phyloP scores from a whole-genome alignment of 1,140 invertebrate genomes.

The Drosophila ercepeae region DNA sequence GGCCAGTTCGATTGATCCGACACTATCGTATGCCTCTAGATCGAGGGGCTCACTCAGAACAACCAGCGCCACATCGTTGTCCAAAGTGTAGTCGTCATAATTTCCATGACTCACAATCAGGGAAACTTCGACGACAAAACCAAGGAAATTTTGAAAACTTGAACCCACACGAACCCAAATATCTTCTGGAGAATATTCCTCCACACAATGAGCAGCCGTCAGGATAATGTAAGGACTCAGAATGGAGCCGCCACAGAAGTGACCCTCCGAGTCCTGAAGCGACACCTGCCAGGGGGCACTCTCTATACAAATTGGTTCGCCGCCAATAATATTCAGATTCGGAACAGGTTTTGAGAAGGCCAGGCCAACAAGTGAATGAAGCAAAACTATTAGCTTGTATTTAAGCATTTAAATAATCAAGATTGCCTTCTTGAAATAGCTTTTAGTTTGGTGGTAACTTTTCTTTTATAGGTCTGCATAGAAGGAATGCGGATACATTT shows the following conservation, averaged over 20 bases:
- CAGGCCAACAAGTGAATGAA: not conserved
- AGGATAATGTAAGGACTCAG: conserved; percentile 83
- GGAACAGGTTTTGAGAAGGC: not conserved
- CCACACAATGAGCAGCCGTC: conserved; percentile 85
- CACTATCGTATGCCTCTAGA: not conserved
- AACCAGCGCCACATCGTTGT: conserved; percentile 20
- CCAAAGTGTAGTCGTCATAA: not conserved
- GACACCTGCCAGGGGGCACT: conserved; percentile 85
- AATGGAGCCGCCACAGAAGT: conserved; percentile 85
- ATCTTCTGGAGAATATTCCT: not conserved
- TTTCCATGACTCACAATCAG: not conserved
- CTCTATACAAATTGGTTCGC: conserved; percentile 78
- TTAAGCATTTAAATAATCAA: not conserved
- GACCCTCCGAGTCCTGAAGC: conserved; percentile 77
- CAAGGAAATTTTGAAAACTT: not conserved
- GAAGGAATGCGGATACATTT: not conserved
- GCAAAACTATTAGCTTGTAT: not conserved
- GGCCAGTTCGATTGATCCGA: conserved; percentile 6
- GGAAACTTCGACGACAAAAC: not conserved
- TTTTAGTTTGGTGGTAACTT: not conserved
- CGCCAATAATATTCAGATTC: conserved; percentile 3
- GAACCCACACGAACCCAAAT: conserved; percentile 18
- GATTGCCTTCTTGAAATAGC: not conserved
- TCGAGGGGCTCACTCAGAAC: not conserved
- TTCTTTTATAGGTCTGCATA: conserved; percentile 5